These are phyloP conservation scores for Celastrina argiolus DNA, from an alignment of 2,888 invertebrate genomes.

Conservation along the genomic window DNA sequence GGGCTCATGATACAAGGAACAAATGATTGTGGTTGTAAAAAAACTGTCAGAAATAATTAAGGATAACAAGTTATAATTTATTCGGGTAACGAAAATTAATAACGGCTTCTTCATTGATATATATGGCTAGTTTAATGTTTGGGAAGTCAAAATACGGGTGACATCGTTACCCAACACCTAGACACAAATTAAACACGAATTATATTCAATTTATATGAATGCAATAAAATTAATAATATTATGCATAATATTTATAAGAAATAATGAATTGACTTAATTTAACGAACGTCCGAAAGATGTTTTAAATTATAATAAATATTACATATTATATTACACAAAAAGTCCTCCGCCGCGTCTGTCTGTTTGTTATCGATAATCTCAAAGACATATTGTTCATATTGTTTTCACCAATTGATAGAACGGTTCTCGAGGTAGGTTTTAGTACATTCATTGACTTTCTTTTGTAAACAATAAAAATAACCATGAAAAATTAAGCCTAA, in stretches of 20 bases:
- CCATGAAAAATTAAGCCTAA: too few species aligned
- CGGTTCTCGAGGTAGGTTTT: too few species aligned
- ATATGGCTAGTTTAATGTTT: conserved; percentile 47
- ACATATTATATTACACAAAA: too few species aligned
- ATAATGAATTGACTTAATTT: background rate
- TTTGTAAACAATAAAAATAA: too few species aligned
- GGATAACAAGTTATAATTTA: conserved; percentile 37
- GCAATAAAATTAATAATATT: background rate
- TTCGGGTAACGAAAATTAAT: conserved; percentile 61
- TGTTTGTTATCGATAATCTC: too few species aligned
- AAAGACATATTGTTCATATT: too few species aligned
- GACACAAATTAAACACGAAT: conserved; percentile 12
- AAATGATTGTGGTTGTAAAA: background rate
- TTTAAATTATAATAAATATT: background rate
- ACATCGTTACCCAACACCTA: conserved; percentile 27
- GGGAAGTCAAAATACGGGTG: conserved; percentile 35
- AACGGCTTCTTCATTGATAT: conserved; percentile 68
- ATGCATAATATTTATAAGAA: background rate
- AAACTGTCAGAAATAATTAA: conserved; percentile 34
- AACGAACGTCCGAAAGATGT: background rate
- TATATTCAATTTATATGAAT: background rate
- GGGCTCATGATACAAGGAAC: background rate
- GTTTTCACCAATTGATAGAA: too few species aligned
- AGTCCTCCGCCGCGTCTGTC: too few species aligned
- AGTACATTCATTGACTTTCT: too few species aligned